Conservation (phyloP, 2,113 vertebrate genomes). For the Myotis lucifugus region DNA sequence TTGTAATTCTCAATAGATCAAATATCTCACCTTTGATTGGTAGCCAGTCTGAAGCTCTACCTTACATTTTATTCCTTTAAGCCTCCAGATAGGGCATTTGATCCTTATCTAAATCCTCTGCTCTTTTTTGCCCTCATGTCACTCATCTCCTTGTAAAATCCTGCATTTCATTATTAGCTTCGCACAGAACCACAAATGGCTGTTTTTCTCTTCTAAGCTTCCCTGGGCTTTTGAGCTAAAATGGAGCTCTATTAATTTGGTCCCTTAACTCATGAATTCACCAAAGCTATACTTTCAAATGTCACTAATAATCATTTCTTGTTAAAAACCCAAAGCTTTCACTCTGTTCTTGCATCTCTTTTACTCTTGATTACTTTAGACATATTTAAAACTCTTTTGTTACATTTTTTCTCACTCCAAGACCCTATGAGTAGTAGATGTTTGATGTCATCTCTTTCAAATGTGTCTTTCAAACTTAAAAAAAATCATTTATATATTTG, state of each 20-base stretch:
- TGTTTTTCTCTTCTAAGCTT: slow-evolving; percentile 66
- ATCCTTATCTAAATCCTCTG: slow-evolving; percentile 69
- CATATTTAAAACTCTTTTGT: slow-evolving; percentile 35
- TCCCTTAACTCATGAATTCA: slow-evolving; percentile 52
- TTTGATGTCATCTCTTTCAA: slow-evolving; percentile 24
- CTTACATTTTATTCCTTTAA: slow-evolving; percentile 70
- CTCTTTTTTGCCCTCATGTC: slow-evolving; percentile 46
- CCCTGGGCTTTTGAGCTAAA: slow-evolving; percentile 7
- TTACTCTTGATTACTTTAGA: slow-evolving; percentile 33
- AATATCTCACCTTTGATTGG: slow-evolving; percentile 68
- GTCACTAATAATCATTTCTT: slow-evolving; percentile 59
- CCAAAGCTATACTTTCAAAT: slow-evolving; percentile 20
- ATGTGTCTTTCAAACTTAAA: neutral
- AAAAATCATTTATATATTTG: neutral
- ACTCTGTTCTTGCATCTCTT: slow-evolving; percentile 41
- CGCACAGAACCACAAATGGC: slow-evolving; percentile 30
- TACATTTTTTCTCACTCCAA: neutral
- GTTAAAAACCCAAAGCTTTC: slow-evolving; percentile 17
- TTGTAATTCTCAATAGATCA: slow-evolving; percentile 62
- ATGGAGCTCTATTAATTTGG: slow-evolving; percentile 53
- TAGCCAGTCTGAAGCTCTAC: slow-evolving; percentile 24
- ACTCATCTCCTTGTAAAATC: slow-evolving; percentile 60
- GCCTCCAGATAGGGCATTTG: slow-evolving; percentile 54
- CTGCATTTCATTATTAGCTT: slow-evolving; percentile 64
- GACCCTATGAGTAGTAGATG: neutral